Base-by-base conservation (phyloP, 2,113 vertebrate species). In the Pantherophis guttatus region DNA sequence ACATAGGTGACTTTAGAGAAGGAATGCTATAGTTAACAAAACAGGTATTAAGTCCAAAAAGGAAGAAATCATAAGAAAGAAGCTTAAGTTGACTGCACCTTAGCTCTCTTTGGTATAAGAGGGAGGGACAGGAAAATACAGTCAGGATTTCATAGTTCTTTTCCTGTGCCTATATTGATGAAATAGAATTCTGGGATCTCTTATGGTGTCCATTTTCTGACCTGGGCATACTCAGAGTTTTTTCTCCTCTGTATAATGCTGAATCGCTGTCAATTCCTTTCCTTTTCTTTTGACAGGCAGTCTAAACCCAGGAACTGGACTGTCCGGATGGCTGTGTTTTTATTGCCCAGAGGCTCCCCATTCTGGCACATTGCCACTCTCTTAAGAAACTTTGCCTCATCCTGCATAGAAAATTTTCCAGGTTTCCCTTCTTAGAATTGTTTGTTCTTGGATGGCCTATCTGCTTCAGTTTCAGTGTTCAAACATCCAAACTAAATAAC, bases 381-480 rank as follows among this genome's bases (percentile, higher is more conserved):
- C 70, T 94, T 94, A 91, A 96, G 90, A 92, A 94, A 57, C 39
- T 91, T 94, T 81, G 59, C 87, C 93, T 95, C 93, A 88, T 85
- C 23, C 52, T 95, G 89, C 95, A n/a, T 54, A 52, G 15, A 39
- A 50, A 15, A 15, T 52, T 87, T 87, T 87, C 10, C 86, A 91
- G 86, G 86, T 95, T 93, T 94, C 93, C 93, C 23, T 21, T 57
- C 54, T 92, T 10, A 95, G 93, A 95, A 94, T 89, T 94, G 90
- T 75, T 96, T 87, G 95, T 91, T 94, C 91, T 95, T 96, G 94
- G 15, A 85, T 94, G 95, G 95, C 87, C 94, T 95, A 91, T 86
- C 87, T 93, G 89, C 93, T 55, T 21, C 59, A 94, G 21, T 86
- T 59, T 81, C 86, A 94, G 59, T 86, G 94, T 44, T 81, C 91